Percentiles rank a stretch among this genome's conserved stretches.
These are phyloP conservation scores for Apodemia duryi DNA, from an alignment of 2,888 invertebrate species.

Conservation along the genomic window DNA sequence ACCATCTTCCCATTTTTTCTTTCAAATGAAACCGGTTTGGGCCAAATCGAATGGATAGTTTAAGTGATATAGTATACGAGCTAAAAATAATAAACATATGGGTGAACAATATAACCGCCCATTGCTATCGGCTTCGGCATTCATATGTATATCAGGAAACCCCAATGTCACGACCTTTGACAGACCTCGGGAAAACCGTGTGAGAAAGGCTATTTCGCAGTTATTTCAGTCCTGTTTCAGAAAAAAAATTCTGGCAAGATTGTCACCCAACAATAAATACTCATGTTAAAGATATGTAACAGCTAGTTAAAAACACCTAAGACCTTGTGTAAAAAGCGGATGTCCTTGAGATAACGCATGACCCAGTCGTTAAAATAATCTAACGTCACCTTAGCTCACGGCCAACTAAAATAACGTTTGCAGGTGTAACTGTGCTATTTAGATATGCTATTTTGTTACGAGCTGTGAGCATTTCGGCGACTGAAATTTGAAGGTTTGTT, in stretches of 20 bases:
- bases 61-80: too few species aligned
- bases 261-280: background rate
- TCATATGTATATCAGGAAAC: background rate
- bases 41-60: too few species aligned
- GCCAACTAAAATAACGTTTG: constrained; percentile 67
- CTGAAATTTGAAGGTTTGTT: constrained; percentile 23
- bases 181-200: background rate
- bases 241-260: background rate
- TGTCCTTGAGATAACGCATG: constrained; percentile 71
- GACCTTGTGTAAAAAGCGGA: constrained; percentile 45
- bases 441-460: constrained; percentile 32
- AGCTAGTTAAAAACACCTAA: background rate
- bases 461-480: constrained; percentile 23
- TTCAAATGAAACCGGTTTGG: too few species aligned
- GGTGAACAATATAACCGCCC: too few species aligned
- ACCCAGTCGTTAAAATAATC: constrained; percentile 76
- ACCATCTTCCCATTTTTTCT: too few species aligned
- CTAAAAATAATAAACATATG: too few species aligned
- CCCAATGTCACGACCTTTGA: background rate
- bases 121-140: too few species aligned
- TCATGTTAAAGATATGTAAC: background rate
- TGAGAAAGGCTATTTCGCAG: background rate
- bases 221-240: background rate
- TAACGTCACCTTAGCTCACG: constrained; percentile 70
- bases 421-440: constrained; percentile 63